Base-by-base conservation (phyloP, 2,797 vertebrate genomes). In the Halcyon smyrnensis region DNA sequence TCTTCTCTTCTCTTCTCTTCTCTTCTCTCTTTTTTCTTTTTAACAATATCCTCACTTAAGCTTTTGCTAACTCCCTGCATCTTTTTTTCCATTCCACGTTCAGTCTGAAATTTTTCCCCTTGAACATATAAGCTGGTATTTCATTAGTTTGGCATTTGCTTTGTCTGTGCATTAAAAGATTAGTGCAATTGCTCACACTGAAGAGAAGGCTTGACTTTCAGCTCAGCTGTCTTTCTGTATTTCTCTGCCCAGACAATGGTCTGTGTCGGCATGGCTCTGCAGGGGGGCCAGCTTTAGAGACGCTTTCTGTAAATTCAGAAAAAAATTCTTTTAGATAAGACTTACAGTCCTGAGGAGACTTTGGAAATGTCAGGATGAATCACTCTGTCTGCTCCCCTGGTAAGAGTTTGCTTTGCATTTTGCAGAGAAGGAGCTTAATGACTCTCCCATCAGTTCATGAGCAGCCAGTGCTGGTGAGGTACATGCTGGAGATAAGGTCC, bases 131-230 rank as follows among this genome's bases (percentile, higher is more conserved):
- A 94, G 76, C 81, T 0, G 12, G 46, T 65, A 28, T 93, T 90
- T 96, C 85, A 89, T 92, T 95, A 74, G 50, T 86, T 83, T 95
- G 90, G 87, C 94, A 83, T 94, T 95, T 97, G 73, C 93, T 95
- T 92, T 95, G 91, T 91, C 84, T 80, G 71, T 83, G 89, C 89
- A 83, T 94, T 95, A 91, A 83, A 46, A 68, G 91, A 92, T 96
- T 87, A 95, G 76, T n/a, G 48, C 43, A 93, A 70, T 64, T 70
- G 78, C 89, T 76, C 57, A 81, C 32, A 11, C 56, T 46, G 89
- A 59, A 92, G 86, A 30, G 21, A 36, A 54, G 77, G 62, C 65
- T 36, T 81, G 90, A n/a, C 70, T 92, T 85, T 36, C 75, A 20
- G 64, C 75, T 80, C 75, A 17, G 68, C 89, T 91, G 76, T 48